Evolutionary conservation across 2,888 invertebrate species (phyloP).

Genomic region (Polydrusus pterygomalis): DNA sequence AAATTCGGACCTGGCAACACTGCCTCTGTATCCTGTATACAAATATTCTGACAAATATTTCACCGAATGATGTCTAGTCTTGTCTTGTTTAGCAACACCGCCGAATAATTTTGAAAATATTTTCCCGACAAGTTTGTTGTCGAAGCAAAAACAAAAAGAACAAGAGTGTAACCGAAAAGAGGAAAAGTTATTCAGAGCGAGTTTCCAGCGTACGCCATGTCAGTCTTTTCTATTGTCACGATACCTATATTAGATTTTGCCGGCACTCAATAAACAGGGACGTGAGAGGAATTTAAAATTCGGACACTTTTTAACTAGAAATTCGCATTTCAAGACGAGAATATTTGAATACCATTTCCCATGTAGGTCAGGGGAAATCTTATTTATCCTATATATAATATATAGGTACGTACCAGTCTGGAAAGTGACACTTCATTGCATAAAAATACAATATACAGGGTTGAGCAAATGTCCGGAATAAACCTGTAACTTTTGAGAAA

Average conservation of each 20-base stretch:
- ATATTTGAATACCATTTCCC: constrained; percentile 20
- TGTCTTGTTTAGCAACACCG: no score
- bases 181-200: constrained; percentile 48
- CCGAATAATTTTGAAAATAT: neutral
- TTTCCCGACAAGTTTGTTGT: neutral
- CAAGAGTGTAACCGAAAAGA: constrained; percentile 16
- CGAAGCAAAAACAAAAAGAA: constrained; percentile 16
- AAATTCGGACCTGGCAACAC: no score
- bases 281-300: constrained; percentile 43
- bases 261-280: constrained; percentile 54
- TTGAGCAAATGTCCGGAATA: no score
- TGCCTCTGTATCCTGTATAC: no score
- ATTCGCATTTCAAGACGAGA: constrained; percentile 25
- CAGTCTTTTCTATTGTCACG: constrained; percentile 53
- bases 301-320: constrained; percentile 39
- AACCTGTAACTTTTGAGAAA: no score
- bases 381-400: no score
- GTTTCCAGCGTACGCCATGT: constrained; percentile 41
- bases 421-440: neutral
- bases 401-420: no score
- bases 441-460: neutral
- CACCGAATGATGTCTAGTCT: no score
- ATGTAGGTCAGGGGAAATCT: no score
- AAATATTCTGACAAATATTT: no score
- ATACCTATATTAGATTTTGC: constrained; percentile 55